Base-by-base conservation (phyloP, 1,140 invertebrate genomes). In the Zaprionus capensis region DNA sequence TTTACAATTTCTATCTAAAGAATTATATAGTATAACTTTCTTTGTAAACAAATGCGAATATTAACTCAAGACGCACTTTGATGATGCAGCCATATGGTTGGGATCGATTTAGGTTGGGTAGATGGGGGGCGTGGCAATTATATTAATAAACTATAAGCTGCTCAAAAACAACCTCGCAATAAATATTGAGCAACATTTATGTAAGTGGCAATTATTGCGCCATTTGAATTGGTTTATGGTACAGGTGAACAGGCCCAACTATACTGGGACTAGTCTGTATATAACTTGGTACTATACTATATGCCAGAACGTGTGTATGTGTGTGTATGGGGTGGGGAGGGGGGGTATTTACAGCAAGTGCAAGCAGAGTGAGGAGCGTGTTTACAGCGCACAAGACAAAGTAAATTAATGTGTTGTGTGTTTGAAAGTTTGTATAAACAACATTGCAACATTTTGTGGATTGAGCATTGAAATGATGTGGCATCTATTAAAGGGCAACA, bases 141-240 rank as follows among this genome's bases (percentile, higher is more conserved):
- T 70, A 64, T 64, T 87, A 80, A 80, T 83, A 87, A 76, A 69
- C 51, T 64, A 62, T 36, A 49, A 61, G 36, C 9, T 61, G 58
- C 46, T 31, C 41, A 41, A 49, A 71, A 51, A 34, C 51, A 61
- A 68, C 74, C 65, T 49, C 56, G 51, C 74, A 74, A 79, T 88
- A 76, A 83, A 84, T 84, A 87, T 88, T 81, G 62, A 31, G 69
- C 81, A 87, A 84, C 75, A 84, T 79, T 84, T 72, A 79, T 76
- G 81, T 84, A 84, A 88, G 85, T 90, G 84, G 65, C 81, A 74
- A 87, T 87, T 81, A 87, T 87, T 87, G 81, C 84, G 78, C 71
- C 81, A 87, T 78, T 83, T 80, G 64, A 62, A 76, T 59, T 73
- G 76, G 76, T 79, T 86, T 76, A 86, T 86, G 28, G 46, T 66